These are phyloP conservation scores for Gambusia yucatana DNA, from an alignment of 2,797 vertebrate species.

Conservation along the genomic window DNA sequence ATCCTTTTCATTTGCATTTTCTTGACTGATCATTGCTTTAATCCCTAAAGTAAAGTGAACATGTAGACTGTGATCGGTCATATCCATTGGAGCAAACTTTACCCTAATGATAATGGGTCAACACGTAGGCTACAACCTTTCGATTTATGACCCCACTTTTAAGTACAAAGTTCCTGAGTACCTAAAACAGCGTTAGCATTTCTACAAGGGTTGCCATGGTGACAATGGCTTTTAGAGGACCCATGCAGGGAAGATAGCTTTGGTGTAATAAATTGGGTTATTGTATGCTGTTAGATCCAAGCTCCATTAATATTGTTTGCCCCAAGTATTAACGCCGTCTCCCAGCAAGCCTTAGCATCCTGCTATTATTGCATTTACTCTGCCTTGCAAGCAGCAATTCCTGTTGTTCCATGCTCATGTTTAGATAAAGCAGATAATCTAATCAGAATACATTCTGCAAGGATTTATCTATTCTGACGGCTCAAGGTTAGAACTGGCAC, in stretches of 20 bases:
- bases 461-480: conserved; percentile 73
- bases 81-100: conserved; percentile 12
- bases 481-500: conserved; percentile 75
- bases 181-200: conserved; percentile 19
- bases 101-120: conserved; percentile 5
- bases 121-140: not conserved
- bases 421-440: conserved; percentile 79
- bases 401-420: conserved; percentile 61
- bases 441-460: conserved; percentile 78
- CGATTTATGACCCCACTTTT: not conserved
- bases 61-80: conserved; percentile 1
- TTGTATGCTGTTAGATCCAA: conserved; percentile 44
- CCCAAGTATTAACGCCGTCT: conserved; percentile 45
- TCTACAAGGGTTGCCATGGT: conserved; percentile 11
- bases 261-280: conserved; percentile 51
- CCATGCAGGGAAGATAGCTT: conserved; percentile 24
- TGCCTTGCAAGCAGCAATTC: conserved; percentile 44
- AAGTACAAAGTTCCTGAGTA: conserved; percentile 10
- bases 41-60: conserved; percentile 10
- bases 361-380: conserved; percentile 65
- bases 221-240: conserved; percentile 27
- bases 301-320: conserved; percentile 55
- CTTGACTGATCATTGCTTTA: not conserved
- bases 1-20: not conserved
- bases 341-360: conserved; percentile 57